Evolutionary conservation across 2,113 vertebrate species (phyloP).

Genomic region (Sigmodon hispidus): DNA sequence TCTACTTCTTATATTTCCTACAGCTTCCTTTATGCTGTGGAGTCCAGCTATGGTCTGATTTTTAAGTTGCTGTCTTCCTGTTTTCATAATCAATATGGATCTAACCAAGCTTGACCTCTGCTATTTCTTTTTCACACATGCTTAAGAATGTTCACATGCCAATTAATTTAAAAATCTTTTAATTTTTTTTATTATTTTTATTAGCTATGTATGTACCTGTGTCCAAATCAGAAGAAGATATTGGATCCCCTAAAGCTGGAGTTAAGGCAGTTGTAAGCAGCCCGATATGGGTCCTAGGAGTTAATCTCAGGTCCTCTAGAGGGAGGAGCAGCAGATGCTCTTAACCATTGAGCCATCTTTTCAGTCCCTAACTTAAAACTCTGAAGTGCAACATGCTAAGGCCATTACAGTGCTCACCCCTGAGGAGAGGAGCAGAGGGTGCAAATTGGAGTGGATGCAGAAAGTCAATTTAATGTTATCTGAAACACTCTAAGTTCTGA

Average conservation of each 20-base stretch:
- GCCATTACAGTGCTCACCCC: not conserved
- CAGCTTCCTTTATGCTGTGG: not conserved
- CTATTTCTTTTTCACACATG: not conserved
- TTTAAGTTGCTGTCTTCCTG: not conserved
- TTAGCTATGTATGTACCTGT: not conserved
- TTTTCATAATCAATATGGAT: not conserved
- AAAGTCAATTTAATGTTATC: not conserved
- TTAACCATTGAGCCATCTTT: not conserved
- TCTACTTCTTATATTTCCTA: no score
- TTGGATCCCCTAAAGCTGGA: not conserved
- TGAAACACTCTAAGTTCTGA: slow-evolving; percentile 42
- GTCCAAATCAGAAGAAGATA: not conserved
- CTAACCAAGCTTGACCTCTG: not conserved
- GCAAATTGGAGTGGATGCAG: not conserved
- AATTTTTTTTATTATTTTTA: not conserved
- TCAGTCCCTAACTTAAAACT: not conserved
- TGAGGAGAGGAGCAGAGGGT: not conserved
- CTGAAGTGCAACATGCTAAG: not conserved
- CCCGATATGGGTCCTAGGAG: not conserved
- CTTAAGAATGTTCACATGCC: not conserved
- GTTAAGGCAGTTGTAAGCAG: not conserved
- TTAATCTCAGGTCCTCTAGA: not conserved
- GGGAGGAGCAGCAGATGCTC: not conserved
- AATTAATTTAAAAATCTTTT: slow-evolving; percentile 14
- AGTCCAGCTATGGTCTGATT: not conserved